Base-by-base conservation (phyloP, 2,888 invertebrate genomes). In the Leptopilina drosophilae region DNA sequence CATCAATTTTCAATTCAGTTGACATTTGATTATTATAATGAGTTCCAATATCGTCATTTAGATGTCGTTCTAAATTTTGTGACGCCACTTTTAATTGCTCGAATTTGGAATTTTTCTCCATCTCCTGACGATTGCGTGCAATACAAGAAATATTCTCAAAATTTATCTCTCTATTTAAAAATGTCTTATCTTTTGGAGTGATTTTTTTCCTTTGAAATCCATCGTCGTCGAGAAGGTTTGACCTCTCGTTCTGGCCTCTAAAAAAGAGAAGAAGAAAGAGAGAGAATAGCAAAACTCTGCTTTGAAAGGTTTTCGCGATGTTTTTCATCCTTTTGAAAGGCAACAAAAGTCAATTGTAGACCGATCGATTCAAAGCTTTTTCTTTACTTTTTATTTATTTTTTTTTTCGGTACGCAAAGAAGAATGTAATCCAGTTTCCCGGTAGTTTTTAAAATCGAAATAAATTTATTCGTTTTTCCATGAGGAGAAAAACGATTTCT, bases 51-150 rank as follows among this genome's bases (percentile, higher is more conserved):
- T 82, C 86, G 66, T 83, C 84, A 53, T 49, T 1, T 11, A 88
- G 78, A 20, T 87, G 84, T 64, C 86, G 87, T 79, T 91, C 90
- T 67, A 90, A 85, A 66, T 88, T 87, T 76, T 84, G 86, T 64
- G 90, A 90, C 5, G 88, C 89, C 0, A 87, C 89, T 78, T 89
- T 88, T 67, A 90, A 86, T 75, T 90, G 90, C 76, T 90, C 89
- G 80, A 90, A 89, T 84, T 89, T 89, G 11, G 87, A 87, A 84
- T 77, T 65, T 77, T 84, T 87, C 76, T 88, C 88, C 0, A 83
- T 81, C 49, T 84, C 84, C 15, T 82, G 80, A 20, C 82, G 84
- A 53, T 80, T 82, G n/a, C 40, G 82, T 73, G 79, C 81, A 8
- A 79, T 26, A 49, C 62, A 64, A 66, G 75, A 64, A 46, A 77